Percentiles rank a stretch among this genome's conserved stretches.
These are phyloP conservation scores for Tachysurus vachellii DNA, from an alignment of 2,113 vertebrate genomes.

Conservation along the genomic window DNA sequence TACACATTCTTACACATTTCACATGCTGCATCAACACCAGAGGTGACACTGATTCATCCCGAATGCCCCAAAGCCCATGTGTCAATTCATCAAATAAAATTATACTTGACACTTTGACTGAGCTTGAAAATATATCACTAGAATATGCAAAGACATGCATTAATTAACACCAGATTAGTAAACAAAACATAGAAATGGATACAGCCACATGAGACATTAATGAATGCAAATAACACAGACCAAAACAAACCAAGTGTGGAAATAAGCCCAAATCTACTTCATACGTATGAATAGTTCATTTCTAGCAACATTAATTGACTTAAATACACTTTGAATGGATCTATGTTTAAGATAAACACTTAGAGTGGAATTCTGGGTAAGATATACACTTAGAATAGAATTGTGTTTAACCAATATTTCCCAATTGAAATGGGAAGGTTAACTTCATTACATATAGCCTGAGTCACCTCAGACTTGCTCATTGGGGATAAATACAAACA, in stretches of 20 bases:
- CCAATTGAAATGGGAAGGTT: too few relatives aligned
- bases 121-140: slow-evolving; percentile 48
- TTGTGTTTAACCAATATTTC: too few relatives aligned
- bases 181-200: neutral
- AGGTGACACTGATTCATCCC: slow-evolving; percentile 55
- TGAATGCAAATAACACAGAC: neutral
- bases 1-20: slow-evolving; percentile 42
- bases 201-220: neutral
- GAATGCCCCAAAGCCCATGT: slow-evolving; percentile 42
- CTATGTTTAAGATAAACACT: neutral
- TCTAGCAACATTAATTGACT: neutral
- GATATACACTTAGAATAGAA: neutral
- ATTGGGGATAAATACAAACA: too few relatives aligned
- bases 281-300: neutral
- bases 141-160: slow-evolving; percentile 27
- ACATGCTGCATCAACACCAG: slow-evolving; percentile 47
- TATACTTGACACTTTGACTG: slow-evolving; percentile 53
- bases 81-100: slow-evolving; percentile 53
- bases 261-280: neutral
- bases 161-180: slow-evolving; percentile 42
- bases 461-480: too few relatives aligned
- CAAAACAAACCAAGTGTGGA: neutral
- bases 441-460: too few relatives aligned
- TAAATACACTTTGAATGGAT: too few relatives aligned
- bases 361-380: neutral